Percentiles rank a stretch among this genome's conserved stretches.
Evolutionary conservation across 2,888 invertebrate genomes (phyloP).

Genomic region (Nephrocerus scutellatus): DNA sequence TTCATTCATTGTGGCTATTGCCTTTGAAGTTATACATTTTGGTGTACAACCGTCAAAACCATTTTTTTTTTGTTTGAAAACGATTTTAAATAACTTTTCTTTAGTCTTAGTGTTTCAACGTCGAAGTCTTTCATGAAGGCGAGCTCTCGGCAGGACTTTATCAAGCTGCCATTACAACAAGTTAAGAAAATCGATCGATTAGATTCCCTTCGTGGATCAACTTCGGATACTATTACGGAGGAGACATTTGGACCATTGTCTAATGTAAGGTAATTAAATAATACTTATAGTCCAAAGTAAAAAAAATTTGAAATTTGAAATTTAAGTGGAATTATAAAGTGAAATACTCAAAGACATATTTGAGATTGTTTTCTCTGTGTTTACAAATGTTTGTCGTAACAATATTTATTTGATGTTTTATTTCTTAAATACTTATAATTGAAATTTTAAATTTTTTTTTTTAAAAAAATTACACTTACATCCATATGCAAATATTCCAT

Average conservation of each 20-base stretch:
- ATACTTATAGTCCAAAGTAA: background rate
- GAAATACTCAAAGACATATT: background rate
- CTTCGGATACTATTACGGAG: conserved; percentile 73
- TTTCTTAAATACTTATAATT: too few species aligned
- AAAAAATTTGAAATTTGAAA: background rate
- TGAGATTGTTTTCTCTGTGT: conserved; percentile 6
- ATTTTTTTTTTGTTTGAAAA: too few species aligned
- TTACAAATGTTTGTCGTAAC: too few species aligned
- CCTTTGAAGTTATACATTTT: too few species aligned
- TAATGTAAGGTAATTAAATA: conserved; percentile 64
- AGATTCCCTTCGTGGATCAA: conserved; percentile 65
- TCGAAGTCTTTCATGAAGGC: conserved; percentile 88
- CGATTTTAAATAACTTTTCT: too few species aligned
- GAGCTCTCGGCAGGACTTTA: conserved; percentile 74
- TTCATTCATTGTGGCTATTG: too few species aligned
- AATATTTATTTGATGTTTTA: too few species aligned
- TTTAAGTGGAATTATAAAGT: background rate
- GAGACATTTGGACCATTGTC: conserved; percentile 87
- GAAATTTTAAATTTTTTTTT: too few species aligned
- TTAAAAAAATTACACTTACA: too few species aligned
- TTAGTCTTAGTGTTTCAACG: conserved; percentile 59
- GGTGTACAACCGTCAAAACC: too few species aligned
- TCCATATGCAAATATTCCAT: too few species aligned
- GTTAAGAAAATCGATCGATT: conserved; percentile 61
- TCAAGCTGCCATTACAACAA: conserved; percentile 56